Base-by-base conservation (phyloP, 2,797 vertebrate species). In the Neopelma chrysocephalum region DNA sequence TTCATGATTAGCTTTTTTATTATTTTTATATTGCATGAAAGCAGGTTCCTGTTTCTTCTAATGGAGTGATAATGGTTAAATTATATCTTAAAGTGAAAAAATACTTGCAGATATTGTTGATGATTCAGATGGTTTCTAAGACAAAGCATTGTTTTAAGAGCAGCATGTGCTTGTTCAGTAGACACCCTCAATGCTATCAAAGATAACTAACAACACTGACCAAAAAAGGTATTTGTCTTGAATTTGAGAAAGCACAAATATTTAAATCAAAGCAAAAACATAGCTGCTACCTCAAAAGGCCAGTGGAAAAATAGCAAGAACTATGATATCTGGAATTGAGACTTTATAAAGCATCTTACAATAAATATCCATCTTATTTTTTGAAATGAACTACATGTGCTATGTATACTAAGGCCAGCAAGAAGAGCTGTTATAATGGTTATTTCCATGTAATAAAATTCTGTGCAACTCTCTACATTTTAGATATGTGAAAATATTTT, bases 221-320 rank as follows among this genome's bases (percentile, higher is more conserved):
- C 42, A 78, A 87, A 96, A 78, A 88, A 90, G 73, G 69, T 89
- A 92, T 88, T 95, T 88, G n/a, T 54, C 72, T 92, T 80, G 53
- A 90, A 81, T 94, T 94, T 92, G 47, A 94, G 90, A 87, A 90
- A 69, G 40, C 15, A 65, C 92, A 94, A 93, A 87, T 93, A 87
- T 95, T 93, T 96, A 83, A 89, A 64, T 68, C 79, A 68, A 70
- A 68, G 54, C 42, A 88, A 95, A 94, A 87, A 14, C 38, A 73
- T 68, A 87, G 75, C 76, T 76, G 23, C 29, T 58, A 42, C 94
- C 91, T 81, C 48, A 90, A 86, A 94, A 92, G 9, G 38, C 68
- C 82, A 57, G 19, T 70, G 58, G 58, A 79, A 96, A 87, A 94
- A 23, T 18, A 90, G 20, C 23, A 88, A 84, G 38, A 58, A 40